Evolutionary conservation across 2,888 invertebrate genomes (phyloP), one percentile per base, ranked within the genome.

Genomic region (Nemotelus pantherinus): DNA sequence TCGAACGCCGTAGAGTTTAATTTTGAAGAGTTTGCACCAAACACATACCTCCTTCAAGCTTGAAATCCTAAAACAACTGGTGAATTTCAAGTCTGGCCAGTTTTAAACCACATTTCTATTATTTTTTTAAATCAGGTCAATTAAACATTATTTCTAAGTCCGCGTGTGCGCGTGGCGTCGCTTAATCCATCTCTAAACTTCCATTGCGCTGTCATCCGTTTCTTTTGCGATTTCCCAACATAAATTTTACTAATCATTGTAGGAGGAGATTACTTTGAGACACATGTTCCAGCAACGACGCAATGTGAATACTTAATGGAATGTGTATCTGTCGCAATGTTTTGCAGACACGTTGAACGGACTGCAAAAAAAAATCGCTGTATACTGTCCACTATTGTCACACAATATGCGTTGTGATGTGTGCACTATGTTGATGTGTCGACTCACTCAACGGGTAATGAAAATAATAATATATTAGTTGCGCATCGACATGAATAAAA

Each of bases 181-280:
- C 25, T 25, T 25, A 25, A 25, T 65, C 47, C n/a, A 65, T 63
- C 41, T 25, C 43, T 25, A 65, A 10, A 1, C 47, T 9, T 44
- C 39, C 55, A 7, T 53, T 41, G 39, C 53, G 43, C 68, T 45
- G 10, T 10, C 47, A 70, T n/a, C 7, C 70, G 7, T 9, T 55
- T 70, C 70, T 41, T 43, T 6, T 48, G 67, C 53, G 45, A 77
- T 79, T 79, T 79, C 77, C 79, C 77, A 77, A 79, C 79, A 79
- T 79, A 79, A 79, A 79, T 79, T 65, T 70, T 76, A 7, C 77
- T 74, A 74, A 74, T 74, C 60, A 74, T 60, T 74, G 74, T 74
- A 74, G 71, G 79, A 75, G 77, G 79, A 77, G 79, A 70, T 77
- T 77, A 65, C 71, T 63, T 77, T 79, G 75, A 70, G 79, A 79